Evolutionary conservation across 1,140 invertebrate species (phyloP).

Genomic region (Yoshiicerus persimilis): DNA sequence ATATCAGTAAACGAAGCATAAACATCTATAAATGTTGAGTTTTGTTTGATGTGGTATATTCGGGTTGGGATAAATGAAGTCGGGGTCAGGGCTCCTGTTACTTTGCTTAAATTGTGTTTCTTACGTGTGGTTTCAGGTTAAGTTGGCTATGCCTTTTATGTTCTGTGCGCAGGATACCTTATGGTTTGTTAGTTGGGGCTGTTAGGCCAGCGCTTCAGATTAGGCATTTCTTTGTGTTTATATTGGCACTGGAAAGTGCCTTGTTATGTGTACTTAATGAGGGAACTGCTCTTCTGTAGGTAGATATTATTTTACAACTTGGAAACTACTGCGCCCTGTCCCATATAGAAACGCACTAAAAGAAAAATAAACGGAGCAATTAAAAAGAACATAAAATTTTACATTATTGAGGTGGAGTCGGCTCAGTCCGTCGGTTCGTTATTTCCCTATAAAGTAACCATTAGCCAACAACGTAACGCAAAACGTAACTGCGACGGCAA

Average conservation of each 20-base stretch:
- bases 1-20: too few species aligned
- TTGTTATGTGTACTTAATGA: neutral
- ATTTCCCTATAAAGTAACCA: neutral
- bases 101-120: neutral
- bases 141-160: neutral
- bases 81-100: neutral
- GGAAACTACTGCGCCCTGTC: neutral
- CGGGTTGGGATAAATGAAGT: neutral
- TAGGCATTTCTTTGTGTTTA: neutral
- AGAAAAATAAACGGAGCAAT: neutral
- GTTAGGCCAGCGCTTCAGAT: neutral
- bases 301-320: neutral
- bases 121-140: neutral
- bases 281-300: neutral
- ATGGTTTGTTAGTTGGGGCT: neutral
- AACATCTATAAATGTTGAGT: neutral
- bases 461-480: neutral
- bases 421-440: neutral
- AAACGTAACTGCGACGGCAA: too few species aligned
- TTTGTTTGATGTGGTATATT: neutral
- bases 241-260: neutral
- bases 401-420: constrained; percentile 9
- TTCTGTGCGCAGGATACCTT: neutral
- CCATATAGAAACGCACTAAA: neutral
- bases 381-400: constrained; percentile 3